phyloP scores from a whole-genome alignment of 2,888 invertebrate genomes.

The Willowsia nigromaculata region DNA sequence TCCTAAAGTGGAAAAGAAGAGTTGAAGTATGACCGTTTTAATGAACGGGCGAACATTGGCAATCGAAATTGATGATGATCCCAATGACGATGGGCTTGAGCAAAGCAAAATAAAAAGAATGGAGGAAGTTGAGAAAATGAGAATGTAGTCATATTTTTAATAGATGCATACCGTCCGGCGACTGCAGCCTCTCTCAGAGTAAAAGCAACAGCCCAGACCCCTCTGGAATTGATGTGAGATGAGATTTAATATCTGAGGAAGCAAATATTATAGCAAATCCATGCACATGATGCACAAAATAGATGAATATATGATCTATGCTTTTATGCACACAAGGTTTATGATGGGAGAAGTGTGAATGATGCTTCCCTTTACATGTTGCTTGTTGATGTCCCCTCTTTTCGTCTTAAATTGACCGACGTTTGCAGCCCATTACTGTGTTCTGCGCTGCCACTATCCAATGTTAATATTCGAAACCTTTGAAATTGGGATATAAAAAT shows the following conservation, averaged over 20 bases:
- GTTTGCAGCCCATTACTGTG: not conserved
- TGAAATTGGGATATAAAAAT: not conserved
- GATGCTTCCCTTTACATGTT: not conserved
- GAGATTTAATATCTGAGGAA: not conserved
- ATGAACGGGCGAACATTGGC: not conserved
- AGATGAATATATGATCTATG: not conserved
- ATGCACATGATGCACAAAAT: conserved; percentile 38
- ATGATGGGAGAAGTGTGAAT: not conserved
- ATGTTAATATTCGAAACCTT: not conserved
- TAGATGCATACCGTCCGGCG: conserved; percentile 34
- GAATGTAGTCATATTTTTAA: conserved; percentile 19
- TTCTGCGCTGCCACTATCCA: not conserved
- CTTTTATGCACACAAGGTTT: not conserved
- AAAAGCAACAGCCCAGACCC: not conserved
- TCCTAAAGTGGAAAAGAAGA: not conserved
- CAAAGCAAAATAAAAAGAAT: too few relatives aligned
- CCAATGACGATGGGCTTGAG: not conserved
- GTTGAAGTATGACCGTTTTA: not conserved
- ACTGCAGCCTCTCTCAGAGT: not conserved
- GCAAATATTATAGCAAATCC: conserved; percentile 10
- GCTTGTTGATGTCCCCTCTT: not conserved
- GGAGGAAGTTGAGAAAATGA: conserved; percentile 24
- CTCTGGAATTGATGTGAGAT: not conserved
- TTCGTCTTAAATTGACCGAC: conserved; percentile 29
- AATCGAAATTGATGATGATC: not conserved